Base-by-base conservation (phyloP, 2,113 vertebrate genomes). In the Oryzias curvinotus region DNA sequence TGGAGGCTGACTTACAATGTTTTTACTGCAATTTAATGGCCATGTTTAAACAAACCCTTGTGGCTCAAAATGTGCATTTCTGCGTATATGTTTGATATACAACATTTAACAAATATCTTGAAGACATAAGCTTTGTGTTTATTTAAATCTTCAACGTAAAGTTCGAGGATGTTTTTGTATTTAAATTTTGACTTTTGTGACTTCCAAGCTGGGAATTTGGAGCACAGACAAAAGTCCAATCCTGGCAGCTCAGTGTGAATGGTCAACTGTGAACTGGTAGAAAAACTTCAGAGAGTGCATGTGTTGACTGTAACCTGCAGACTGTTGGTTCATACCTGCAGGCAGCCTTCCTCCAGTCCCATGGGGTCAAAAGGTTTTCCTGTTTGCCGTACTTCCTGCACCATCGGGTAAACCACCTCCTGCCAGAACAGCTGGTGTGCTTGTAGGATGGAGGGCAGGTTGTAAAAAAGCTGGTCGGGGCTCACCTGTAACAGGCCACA, bases 381-480 rank as follows among this genome's bases (percentile, higher is more conserved):
- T 0, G 91, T 92, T 15, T 25, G 48, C 1, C 91, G 81, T 0
- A 84, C 89, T 43, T 91, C 77, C 30, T 83, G 50, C 47, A 95
- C 78, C 84, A 90, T 86, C 4, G 93, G 94, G 19, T 78, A 87
- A 36, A 95, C 76, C 57, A 93, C 92, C 42, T 95, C 91, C 52
- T 91, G 79, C 94, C 93, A 95, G 76, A 95, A 94, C 10, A 69
- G 76, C 61, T 55, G 85, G 65, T 95, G 94, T 19, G 86, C 84
- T 1, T 48, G 60, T 60, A 94, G 84, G 75, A 95, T 87, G 58
- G 75, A 84, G 44, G 90, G 81, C 18, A 95, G 78, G 78, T 92
- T 93, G 60, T 86, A 93, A 81, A 94, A 94, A 7, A 95, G 87
- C 30, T 62, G 76, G 65, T 90, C 75, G 3, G 84, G 85, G 4